Evolutionary conservation across 2,797 vertebrate genomes (phyloP), one percentile per base, ranked within the genome.

Genomic region (Lepilemur septentrionalis): DNA sequence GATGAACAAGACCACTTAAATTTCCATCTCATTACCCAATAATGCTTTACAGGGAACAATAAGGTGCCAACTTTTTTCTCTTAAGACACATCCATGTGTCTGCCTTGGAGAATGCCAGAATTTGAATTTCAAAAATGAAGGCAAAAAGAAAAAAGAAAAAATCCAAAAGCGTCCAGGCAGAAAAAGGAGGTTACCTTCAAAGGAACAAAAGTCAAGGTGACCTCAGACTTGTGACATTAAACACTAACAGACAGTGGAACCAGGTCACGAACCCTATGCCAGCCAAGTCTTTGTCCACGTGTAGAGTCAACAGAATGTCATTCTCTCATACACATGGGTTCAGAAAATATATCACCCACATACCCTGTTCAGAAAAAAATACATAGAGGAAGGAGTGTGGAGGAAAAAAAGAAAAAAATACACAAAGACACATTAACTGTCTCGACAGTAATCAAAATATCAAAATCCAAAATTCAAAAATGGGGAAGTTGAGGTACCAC

Each of bases 91-190:
- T 32, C 38, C 78, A 41, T 10, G 0, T 72, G n/a, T 82, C 91
- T 70, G 87, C 89, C 43, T 91, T 79, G n/a, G 83, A 92, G 72
- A 91, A 89, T 57, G 94, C 97, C 93, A 84, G 72, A 22, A 91
- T 75, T 20, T 83, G 41, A 96, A 95, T 96, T 89, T 95, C 73
- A 88, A 86, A 96, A 95, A 87, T 67, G 38, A 91, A 85, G 25
- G 79, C 72, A 18, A 94, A 85, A 65, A n/a, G 20, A 30, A 61
- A 82, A 73, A 65, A n/a, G 22, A 25, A 46, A 43, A 55, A 43
- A 48, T 18, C 32, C 85, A 84, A 87, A 93, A 52, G 59, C 72
- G 57, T 90, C 76, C 92, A 92, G 85, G 84, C 43, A 72, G 95
- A 46, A 84, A 95, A 96, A 95, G 18, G 70, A 96, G 79, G 79